These are phyloP conservation scores for Catagonus wagneri DNA, from an alignment of 2,113 vertebrate genomes.

Conservation along the genomic window DNA sequence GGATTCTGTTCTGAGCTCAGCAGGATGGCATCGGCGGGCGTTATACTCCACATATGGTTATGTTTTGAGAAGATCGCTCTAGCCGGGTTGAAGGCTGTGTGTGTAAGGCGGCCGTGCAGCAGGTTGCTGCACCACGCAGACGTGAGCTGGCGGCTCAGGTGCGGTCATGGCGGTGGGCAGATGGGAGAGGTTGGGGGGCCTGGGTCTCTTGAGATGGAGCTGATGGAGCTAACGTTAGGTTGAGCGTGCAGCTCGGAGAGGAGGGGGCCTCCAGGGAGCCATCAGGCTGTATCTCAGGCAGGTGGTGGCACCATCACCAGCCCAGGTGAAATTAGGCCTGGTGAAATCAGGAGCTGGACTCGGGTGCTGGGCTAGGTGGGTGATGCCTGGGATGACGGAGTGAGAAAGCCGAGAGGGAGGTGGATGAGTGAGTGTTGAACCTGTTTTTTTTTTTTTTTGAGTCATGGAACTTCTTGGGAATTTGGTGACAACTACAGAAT, in stretches of 20 bases:
- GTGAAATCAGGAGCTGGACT: background rate
- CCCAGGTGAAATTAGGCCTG: accelerated
- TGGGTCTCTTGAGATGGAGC: background rate
- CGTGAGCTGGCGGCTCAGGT: background rate
- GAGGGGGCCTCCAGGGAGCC: background rate
- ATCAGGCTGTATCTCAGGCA: background rate
- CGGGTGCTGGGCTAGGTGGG: background rate
- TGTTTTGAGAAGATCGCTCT: accelerated
- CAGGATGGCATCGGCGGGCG: background rate
- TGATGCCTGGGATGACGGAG: background rate
- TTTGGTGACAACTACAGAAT: background rate
- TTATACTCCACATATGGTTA: accelerated
- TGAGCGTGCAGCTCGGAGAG: accelerated
- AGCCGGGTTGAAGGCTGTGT: background rate
- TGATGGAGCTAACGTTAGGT: no score
- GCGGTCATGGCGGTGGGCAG: accelerated
- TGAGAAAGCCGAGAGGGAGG: background rate
- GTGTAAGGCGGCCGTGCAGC: accelerated
- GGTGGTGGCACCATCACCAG: accelerated
- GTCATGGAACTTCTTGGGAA: background rate
- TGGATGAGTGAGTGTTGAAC: no score
- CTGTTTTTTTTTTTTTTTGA: background rate
- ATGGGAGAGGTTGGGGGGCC: background rate
- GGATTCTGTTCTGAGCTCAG: background rate
- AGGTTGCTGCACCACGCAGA: accelerated